A percentile compares a stretch with the other conserved stretches of the same genome.
phyloP scores from a whole-genome alignment of 2,888 invertebrate species.

The Myopa tessellatipennis region DNA sequence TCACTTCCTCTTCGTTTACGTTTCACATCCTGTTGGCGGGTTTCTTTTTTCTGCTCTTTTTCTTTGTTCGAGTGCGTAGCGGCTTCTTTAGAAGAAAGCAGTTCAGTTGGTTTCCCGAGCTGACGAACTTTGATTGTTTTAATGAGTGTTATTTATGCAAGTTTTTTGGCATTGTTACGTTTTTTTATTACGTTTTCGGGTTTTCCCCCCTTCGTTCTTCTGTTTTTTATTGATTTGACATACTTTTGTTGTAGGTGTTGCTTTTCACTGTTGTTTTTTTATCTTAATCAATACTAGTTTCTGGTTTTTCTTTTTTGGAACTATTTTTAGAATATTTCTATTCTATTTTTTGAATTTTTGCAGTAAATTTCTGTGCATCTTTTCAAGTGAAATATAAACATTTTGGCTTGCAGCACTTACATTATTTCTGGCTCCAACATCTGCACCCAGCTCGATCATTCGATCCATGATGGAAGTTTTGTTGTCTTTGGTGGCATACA shows the following conservation, averaged over 20 bases:
- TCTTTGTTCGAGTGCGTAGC: neutral
- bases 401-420: conserved; percentile 73
- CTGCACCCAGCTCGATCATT: conserved; percentile 91
- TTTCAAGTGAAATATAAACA: conserved; percentile 16
- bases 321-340: no score
- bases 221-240: conserved; percentile 61
- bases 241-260: conserved; percentile 47
- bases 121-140: conserved; percentile 25
- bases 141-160: conserved; percentile 22
- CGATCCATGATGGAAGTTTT: conserved; percentile 89
- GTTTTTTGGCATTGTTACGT: neutral
- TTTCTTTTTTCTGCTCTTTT: neutral
- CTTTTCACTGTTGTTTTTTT: conserved; percentile 26
- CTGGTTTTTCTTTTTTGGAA: neutral
- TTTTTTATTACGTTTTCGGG: neutral
- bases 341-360: no score
- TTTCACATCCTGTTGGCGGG: neutral
- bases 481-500: conserved; percentile 97
- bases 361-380: neutral
- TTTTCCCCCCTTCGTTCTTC: neutral
- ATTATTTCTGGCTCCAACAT: conserved; percentile 90
- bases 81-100: neutral
- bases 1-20: conserved; percentile 9
- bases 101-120: neutral
- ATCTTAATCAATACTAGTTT: neutral